Base-by-base conservation (phyloP, 2,888 invertebrate genomes). In the Andrena fulva region DNA sequence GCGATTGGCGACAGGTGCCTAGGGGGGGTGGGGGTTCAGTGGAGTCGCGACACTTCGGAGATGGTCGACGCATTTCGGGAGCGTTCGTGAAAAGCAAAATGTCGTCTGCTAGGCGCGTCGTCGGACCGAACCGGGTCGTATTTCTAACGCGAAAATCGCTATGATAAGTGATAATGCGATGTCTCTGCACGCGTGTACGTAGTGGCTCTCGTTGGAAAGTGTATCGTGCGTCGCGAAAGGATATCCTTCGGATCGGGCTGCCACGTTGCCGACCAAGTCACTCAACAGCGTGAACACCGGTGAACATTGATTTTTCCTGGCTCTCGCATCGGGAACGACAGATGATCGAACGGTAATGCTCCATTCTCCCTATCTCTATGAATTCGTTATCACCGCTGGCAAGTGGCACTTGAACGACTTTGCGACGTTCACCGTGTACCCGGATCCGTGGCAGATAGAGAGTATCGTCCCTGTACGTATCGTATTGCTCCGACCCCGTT, bases 71-170 rank as follows among this genome's bases (percentile, higher is more conserved):
- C 20, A 66, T 29, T 66, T 91, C 90, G 90, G 64, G 24, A 31
- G 59, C 56, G 27, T 77, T 88, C 91, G 90, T 80, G 59, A 71
- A 80, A 88, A 83, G 84, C 90, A 92, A 92, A 92, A 93, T 93
- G 93, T 93, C 92, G 92, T 92, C 93, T 92, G 92, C 93, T 91
- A 91, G 89, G 89, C 92, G 92, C 92, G 92, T 93, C 92, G 93
- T 92, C 90, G 88, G 90, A 59, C 48, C 48, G 89, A 91, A 92
- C 91, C 92, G 92, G 91, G 91, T 89, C 87, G 89, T 85, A 87
- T 90, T 90, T 86, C 90, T 89, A 90, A 92, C 89, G 91, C 82
- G 89, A 90, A 90, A 91, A 90, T 91, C 82, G 89, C 84, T 87
- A 89, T 89, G 88, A 91, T 89, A 89, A 88, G 87, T 82, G 87